A percentile compares a stretch with the other conserved stretches of the same genome.
phyloP scores from a whole-genome alignment of 92 coral and sea anemone genomes.

The Anthopleura xanthogrammica region DNA sequence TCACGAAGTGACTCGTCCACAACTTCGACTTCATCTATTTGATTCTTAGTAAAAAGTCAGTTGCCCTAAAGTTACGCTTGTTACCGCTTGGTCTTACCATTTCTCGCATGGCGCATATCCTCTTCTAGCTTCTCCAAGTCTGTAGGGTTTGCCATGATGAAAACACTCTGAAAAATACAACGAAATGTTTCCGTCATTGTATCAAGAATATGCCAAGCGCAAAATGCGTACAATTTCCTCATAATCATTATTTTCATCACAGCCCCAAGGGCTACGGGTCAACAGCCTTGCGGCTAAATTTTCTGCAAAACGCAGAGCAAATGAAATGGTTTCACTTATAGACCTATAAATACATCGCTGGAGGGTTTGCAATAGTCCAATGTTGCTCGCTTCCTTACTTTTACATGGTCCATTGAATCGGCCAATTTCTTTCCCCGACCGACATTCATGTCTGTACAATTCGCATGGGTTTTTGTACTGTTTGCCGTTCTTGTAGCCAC shows the following conservation, averaged over 20 bases:
- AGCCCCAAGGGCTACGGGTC: too few relatives aligned
- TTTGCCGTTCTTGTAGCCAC: conserved; percentile 86
- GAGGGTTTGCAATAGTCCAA: not conserved
- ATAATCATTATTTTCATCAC: too few relatives aligned
- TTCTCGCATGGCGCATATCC: conserved; percentile 70
- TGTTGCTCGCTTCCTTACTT: conserved; percentile 50
- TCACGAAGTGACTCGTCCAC: too few relatives aligned
- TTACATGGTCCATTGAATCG: conserved; percentile 76
- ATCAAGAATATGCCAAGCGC: too few relatives aligned
- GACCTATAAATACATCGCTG: too few relatives aligned
- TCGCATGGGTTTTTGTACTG: conserved; percentile 85
- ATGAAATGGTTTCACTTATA: too few relatives aligned
- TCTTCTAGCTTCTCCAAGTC: conserved; percentile 66
- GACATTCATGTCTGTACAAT: conserved; percentile 78
- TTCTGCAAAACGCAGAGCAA: too few relatives aligned
- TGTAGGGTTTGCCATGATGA: conserved; percentile 51
- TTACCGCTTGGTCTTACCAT: conserved; percentile 54
- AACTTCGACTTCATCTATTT: too few relatives aligned
- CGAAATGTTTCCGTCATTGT: not conserved
- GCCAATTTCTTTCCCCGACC: conserved; percentile 61
- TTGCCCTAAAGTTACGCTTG: not conserved
- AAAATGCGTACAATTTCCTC: too few relatives aligned
- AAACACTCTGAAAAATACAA: conserved; percentile 50
- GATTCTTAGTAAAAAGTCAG: too few relatives aligned
- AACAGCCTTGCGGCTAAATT: too few relatives aligned